Base-by-base conservation (phyloP, 2,888 invertebrate genomes). In the Aphidius colemani region DNA sequence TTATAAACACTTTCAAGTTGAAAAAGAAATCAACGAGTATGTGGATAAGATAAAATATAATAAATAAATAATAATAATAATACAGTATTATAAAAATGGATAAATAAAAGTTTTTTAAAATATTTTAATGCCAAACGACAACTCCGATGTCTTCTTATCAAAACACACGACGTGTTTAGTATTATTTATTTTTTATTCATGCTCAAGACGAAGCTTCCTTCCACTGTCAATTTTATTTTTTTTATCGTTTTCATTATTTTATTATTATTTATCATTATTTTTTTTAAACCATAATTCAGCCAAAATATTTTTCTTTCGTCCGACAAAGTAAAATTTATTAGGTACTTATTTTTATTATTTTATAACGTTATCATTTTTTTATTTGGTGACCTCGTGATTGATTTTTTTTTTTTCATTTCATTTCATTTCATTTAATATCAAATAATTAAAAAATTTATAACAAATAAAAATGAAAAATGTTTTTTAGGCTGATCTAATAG, bases 81-180 rank as follows among this genome's bases (percentile, higher is more conserved):
- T 43, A 53, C n/a, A 46, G 11, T 45, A 46, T 45, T 60, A 60
- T 53, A 45, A 51, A 11, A 46, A 45, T 66, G 59, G 69, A 65
- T 67, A 66, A 68, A 57, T 67, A 43, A 65, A 66, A 57, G 59
- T 30, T 30, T 30, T 30, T 30, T 30, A 30, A 30, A 30, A 30
- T 30, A 30, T 68, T 65, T 65, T 65, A 65, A 65, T 71, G 64
- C 63, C 68, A 68, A 71, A 65, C 64, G 68, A 66, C 65, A 65
- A 64, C 48, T 53, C 57, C 70, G 69, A 69, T 67, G 67, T 62
- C 70, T 70, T 57, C 72, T 74, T 75, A 76, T 76, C 77, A 76
- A 78, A 78, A 78, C 75, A 75, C 70, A 70, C 63, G 67, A 55
- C 68, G 67, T 73, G 71, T 72, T 75, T 71, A 74, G 67, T 70